A percentile compares a stretch with the other conserved stretches of the same genome.
These are phyloP conservation scores for Conops quadrifasciatus DNA, from an alignment of 2,888 invertebrate genomes.

Conservation along the genomic window DNA sequence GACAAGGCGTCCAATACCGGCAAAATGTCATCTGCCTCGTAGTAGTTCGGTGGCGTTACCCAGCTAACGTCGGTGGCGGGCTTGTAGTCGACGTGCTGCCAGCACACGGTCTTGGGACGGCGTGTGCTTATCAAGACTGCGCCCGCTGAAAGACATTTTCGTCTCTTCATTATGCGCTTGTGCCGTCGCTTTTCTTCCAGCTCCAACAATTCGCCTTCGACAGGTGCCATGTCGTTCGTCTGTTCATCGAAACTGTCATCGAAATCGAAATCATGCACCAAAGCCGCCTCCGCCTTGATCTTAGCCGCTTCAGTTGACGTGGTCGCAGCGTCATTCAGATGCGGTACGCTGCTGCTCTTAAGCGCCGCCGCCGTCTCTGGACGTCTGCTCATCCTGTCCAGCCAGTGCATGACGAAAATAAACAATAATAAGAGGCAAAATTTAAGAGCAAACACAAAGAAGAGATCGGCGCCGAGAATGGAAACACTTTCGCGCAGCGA, in stretches of 20 bases:
- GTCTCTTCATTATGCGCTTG: conserved; percentile 56
- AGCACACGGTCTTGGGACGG: conserved; percentile 34
- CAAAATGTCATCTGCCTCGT: conserved; percentile 37
- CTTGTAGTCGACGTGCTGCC: conserved; percentile 15
- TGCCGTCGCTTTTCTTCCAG: conserved; percentile 58
- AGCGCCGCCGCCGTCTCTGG: neutral
- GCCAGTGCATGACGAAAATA: conserved; percentile 53
- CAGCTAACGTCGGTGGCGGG: conserved; percentile 1
- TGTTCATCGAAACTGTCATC: conserved; percentile 33
- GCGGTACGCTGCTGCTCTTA: neutral
- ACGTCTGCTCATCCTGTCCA: conserved; percentile 18
- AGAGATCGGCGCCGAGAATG: conserved; percentile 29
- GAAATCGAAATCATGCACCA: conserved; percentile 21
- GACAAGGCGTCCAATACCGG: conserved; percentile 35
- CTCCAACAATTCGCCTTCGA: conserved; percentile 53
- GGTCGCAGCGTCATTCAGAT: neutral
- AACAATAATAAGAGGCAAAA: conserved; percentile 52
- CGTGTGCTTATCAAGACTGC: conserved; percentile 57
- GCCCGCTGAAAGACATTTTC: conserved; percentile 63
- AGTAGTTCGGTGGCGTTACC: neutral
- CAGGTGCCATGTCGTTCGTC: conserved; percentile 45
- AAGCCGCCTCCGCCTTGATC: neutral
- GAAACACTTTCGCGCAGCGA: conserved; percentile 24
- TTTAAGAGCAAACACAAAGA: conserved; percentile 55
- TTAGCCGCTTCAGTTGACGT: conserved; percentile 10